A percentile compares a stretch with the other conserved stretches of the same genome.
These are phyloP conservation scores for Collichthys lucidus DNA, from an alignment of 2,113 vertebrate species.

Conservation along the genomic window DNA sequence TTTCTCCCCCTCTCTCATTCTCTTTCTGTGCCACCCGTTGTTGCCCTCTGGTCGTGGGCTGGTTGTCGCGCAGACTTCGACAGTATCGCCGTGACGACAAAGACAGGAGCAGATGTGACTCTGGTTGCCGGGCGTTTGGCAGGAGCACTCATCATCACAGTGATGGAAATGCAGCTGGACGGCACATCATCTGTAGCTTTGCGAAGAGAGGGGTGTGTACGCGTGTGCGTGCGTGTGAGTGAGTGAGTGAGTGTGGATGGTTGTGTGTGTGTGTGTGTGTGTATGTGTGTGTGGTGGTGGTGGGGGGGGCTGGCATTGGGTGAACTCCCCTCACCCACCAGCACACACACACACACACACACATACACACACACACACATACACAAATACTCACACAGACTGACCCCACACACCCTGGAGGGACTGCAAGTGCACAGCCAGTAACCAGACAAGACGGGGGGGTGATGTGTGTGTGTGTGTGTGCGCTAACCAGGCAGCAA, in stretches of 20 bases:
- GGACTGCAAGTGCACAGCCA: slow-evolving; percentile 84
- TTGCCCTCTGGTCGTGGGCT: slow-evolving; percentile 77
- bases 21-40: slow-evolving; percentile 69
- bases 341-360: slow-evolving; percentile 24
- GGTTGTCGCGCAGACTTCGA: slow-evolving; percentile 80
- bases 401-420: slow-evolving; percentile 72
- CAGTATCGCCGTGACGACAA: slow-evolving; percentile 79
- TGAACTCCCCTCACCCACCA: slow-evolving; percentile 77
- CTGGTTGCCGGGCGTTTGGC: slow-evolving; percentile 85
- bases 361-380: slow-evolving; percentile 3
- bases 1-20: slow-evolving; percentile 35
- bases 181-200: slow-evolving; percentile 82
- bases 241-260: slow-evolving; percentile 25
- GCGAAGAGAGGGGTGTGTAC: slow-evolving; percentile 44
- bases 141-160: slow-evolving; percentile 83
- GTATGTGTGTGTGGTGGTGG: slow-evolving; percentile 18
- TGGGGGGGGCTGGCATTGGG: slow-evolving; percentile 67
- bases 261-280: slow-evolving; percentile 15
- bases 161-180: slow-evolving; percentile 82
- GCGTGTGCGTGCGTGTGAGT: slow-evolving; percentile 12
- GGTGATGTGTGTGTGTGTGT: slow-evolving; percentile 40
- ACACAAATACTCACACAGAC: slow-evolving; percentile 37
- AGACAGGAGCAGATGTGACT: slow-evolving; percentile 85
- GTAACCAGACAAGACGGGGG: slow-evolving; percentile 76
- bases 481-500: slow-evolving; percentile 75